Base-by-base conservation (phyloP, 2,888 invertebrate species). In the Macropis europaea region DNA sequence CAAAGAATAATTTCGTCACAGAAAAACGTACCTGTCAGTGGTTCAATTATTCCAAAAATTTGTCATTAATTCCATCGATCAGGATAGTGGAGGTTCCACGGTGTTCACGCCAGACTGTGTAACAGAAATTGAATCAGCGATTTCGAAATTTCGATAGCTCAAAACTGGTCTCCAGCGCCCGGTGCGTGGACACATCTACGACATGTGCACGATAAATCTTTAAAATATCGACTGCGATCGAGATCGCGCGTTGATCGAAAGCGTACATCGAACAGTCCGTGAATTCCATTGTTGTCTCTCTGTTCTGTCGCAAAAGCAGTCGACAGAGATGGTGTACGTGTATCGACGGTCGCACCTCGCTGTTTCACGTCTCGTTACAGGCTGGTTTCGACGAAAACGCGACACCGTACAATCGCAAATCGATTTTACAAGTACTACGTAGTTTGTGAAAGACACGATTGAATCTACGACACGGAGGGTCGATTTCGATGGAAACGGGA, bases 381-480 rank as follows among this genome's bases (percentile, higher is more conserved):
- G 53, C 53, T 73, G 50, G 34, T 42, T 66, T 64, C 66, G 73
- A 73, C 34, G 24, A 64, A 34, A 60, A 73, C 63, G 47, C 64
- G 52, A 70, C 73, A 40, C 64, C 69, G 62, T 63, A n/a, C 40
- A 60, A 50, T 61, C 73, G 61, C 59, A 45, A 53, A 63, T 72
- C 72, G 73, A 73, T 64, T n/a, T 73, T 76, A 75, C 77, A 79
- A 79, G 73, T 54, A 70, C 78, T 83, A 83, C 75, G 28, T 64
- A 82, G 81, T 79, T 81, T 77, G 76, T 80, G 82, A 86, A 86
- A 84, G 83, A 86, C 84, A 84, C 80, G 81, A 82, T 84, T 76
- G 77, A 85, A 82, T 80, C 83, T 85, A 85, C 76, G 68, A 50
- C 56, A 61, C 57, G 47, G 3, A 56, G 71, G 73, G 73, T 76